Evolutionary conservation across 2,797 vertebrate genomes (phyloP), one percentile per base, ranked within the genome.

Genomic region (Manis pentadactyla): DNA sequence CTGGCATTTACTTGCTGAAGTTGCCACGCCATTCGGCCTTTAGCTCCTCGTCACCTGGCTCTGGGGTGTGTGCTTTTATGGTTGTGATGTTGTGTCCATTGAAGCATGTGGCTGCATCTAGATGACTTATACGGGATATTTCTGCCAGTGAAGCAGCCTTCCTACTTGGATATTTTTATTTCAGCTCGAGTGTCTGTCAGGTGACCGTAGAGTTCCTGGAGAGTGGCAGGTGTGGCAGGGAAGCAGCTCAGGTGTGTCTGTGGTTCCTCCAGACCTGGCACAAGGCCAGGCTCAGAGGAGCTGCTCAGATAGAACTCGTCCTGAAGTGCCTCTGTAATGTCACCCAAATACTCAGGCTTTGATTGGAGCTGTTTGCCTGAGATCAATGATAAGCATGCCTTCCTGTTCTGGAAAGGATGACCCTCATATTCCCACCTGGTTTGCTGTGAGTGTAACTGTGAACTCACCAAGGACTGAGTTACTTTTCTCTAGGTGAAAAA

Each of bases 401-500:
- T 83, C 61, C 86, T 68, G 0, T 34, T 59, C 75, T 51, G 34
- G 42, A 78, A 66, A 74, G 39, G 19, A 1, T 7, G 2, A 49
- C 7, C 1, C 19, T 55, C 25, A 2, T 15, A 27, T 13, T 13
- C 71, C 71, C 17, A 0, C 27, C 74, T 39, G 6, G 18, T 12
- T 66, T 57, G 7, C 57, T 77, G 10, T 83, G 55, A 74, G 17
- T 39, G 0, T 46, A 74, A 29, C 63, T 57, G 42, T 71, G 59
- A 93, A 63, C 53, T 92, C 69, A 25, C 53, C 27, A 15, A 64
- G 75, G 57, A 49, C 2, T 21, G 57, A 55, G 86, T 25, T 88
- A 0, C 46, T 78, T 87, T 37, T 85, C 74, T 78, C 84, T 29
- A 37, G 29, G 46, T 82, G 90, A 82, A 81, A 83, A 93, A 34